Evolutionary conservation across 2,797 vertebrate genomes (phyloP).

Genomic region (Melopsittacus undulatus): DNA sequence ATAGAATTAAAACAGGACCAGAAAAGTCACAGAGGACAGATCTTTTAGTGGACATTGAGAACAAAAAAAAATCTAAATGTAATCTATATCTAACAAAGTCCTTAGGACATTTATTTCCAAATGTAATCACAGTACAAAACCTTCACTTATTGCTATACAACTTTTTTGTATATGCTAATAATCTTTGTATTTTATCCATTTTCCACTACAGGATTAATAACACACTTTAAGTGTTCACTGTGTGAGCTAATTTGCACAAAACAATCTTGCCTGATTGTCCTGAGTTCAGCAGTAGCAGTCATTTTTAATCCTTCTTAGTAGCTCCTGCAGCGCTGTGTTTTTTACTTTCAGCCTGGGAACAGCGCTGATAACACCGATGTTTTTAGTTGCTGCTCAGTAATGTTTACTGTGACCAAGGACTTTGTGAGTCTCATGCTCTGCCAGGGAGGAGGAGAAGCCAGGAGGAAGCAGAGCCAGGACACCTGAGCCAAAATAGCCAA

Average conservation of each 20-base stretch:
- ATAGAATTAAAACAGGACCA: not conserved
- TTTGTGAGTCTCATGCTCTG: too few relatives aligned
- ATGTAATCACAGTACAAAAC: not conserved
- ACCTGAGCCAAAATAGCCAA: too few relatives aligned
- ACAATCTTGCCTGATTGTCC: not conserved
- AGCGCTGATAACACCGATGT: too few relatives aligned
- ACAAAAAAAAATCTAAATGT: not conserved
- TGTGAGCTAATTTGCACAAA: not conserved
- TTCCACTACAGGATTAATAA: not conserved
- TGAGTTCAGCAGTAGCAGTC: too few relatives aligned
- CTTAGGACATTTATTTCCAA: not conserved
- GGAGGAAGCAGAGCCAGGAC: too few relatives aligned
- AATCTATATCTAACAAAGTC: not conserved
- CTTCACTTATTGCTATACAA: not conserved
- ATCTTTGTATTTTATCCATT: not conserved
- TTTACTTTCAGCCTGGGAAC: too few relatives aligned
- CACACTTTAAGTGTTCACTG: not conserved
- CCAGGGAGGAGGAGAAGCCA: too few relatives aligned
- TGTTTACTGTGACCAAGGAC: too few relatives aligned
- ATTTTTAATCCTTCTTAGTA: too few relatives aligned
- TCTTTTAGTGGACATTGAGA: not conserved
- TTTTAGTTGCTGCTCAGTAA: too few relatives aligned
- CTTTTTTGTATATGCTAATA: not conserved
- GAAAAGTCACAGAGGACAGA: not conserved
- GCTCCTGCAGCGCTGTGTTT: too few relatives aligned